Evolutionary conservation across 2,113 vertebrate genomes (phyloP), one percentile per base, ranked within the genome.

Genomic region (Cygnus atratus): DNA sequence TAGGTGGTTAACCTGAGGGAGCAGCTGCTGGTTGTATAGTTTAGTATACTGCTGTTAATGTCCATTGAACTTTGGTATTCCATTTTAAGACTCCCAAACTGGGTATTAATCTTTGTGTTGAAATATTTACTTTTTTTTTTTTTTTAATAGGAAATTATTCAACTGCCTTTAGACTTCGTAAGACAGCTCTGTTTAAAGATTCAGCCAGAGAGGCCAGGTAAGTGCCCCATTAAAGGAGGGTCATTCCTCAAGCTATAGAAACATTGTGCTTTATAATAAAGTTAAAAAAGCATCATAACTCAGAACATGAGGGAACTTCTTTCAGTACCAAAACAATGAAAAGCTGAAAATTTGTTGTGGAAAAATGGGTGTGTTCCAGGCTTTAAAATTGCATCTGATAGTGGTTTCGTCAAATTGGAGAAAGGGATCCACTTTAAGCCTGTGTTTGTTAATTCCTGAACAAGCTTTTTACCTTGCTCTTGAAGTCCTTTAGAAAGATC

Each of bases 141-240:
- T 79, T 97, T 80, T 96, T 39, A 82, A 92, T 96, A 99, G 99
- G 99, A 99, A 95, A 99, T 99, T 66, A 98, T 99, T 72, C 99
- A 99, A 85, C 98, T 99, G 87, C 99, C 99, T 74, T 97, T 99
- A 91, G 99, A 99, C 88, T 99, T 99, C 66, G 98, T 99, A 88
- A 98, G 98, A 94, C 99, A 99, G 94, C 98, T 99, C 70, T 99
- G 99, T 73, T 98, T 99, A 93, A 99, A 99, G 97, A 98, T 99
- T 79, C 99, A 99, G 95, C 98, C 98, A 61, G 99, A 99, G 80
- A 98, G 99, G 88, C 99, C 99, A 98, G 99, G 99, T 99, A 97
- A 97, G 97, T 67, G 68, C 35, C 26, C 37, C 26, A 52, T 52
- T 80, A 63, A 59, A 77, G 71, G 13, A 15, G 15, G 35, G 33